A percentile compares a stretch with the other conserved stretches of the same genome.
phyloP scores from a whole-genome alignment of 2,797 vertebrate species.

The Cyclopterus lumpus region DNA sequence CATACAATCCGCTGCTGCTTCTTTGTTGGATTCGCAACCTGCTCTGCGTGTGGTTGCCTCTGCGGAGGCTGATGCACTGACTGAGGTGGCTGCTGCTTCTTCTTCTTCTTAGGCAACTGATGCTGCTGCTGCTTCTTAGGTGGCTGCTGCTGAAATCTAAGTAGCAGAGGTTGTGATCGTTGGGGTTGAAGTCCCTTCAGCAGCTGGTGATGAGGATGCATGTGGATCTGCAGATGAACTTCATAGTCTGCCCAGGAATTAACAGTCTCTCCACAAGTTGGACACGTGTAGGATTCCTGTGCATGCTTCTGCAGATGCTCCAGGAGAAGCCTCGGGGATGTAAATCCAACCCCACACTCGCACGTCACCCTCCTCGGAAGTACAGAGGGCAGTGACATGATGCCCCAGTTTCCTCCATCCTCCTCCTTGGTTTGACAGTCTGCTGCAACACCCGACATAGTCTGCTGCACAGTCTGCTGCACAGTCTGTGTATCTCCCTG shows the following conservation, averaged over 20 bases:
- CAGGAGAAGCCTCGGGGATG: conserved; percentile 82
- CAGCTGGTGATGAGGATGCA: conserved; percentile 74
- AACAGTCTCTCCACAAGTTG: conserved; percentile 84
- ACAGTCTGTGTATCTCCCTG: conserved; percentile 8
- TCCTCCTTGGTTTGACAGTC: conserved; percentile 57
- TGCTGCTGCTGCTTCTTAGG: conserved; percentile 43
- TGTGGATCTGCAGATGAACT: conserved; percentile 83
- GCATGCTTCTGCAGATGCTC: conserved; percentile 86
- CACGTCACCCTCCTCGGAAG: conserved; percentile 86
- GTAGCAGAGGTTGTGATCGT: conserved; percentile 69
- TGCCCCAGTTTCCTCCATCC: conserved; percentile 78
- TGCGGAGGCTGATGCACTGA: conserved; percentile 37
- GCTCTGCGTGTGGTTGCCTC: conserved; percentile 36
- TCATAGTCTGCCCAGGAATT: conserved; percentile 86
- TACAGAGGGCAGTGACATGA: conserved; percentile 86
- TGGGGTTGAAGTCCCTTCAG: conserved; percentile 66
- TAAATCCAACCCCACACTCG: conserved; percentile 85
- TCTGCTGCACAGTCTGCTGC: conserved; percentile 42
- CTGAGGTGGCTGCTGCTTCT: conserved; percentile 26
- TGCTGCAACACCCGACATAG: conserved; percentile 33
- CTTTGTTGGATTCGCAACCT: conserved; percentile 29
- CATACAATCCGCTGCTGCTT: conserved; percentile 71
- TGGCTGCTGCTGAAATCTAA: conserved; percentile 69
- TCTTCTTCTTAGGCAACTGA: conserved; percentile 41
- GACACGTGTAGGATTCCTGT: conserved; percentile 85